Evolutionary conservation across 2,888 invertebrate species (phyloP).

Genomic region (Beris chalybata): DNA sequence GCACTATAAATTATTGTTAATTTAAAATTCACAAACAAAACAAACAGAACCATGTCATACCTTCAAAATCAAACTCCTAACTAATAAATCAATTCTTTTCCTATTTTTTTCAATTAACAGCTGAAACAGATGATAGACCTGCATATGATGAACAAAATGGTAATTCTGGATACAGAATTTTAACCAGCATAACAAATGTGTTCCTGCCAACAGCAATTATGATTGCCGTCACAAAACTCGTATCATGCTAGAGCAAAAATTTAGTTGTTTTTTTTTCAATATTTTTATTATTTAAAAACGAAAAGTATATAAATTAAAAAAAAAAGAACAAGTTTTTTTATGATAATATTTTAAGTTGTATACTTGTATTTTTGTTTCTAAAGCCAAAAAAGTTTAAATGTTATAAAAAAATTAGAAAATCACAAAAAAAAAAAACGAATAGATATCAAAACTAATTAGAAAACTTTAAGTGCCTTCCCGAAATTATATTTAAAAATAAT

Average conservation of each 20-base stretch:
- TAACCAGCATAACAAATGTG: slow-evolving; percentile 33
- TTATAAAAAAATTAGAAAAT: not conserved
- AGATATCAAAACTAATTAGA: too few relatives aligned
- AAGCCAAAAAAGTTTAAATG: not conserved
- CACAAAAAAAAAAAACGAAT: slow-evolving; percentile 7
- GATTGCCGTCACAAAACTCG: slow-evolving; percentile 31
- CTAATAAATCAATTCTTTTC: not conserved
- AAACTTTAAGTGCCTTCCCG: too few relatives aligned
- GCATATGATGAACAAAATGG: slow-evolving; percentile 40
- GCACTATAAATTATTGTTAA: too few relatives aligned
- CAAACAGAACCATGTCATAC: not conserved
- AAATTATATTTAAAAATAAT: too few relatives aligned
- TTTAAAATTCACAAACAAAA: slow-evolving; percentile 1
- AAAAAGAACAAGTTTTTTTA: slow-evolving; percentile 1
- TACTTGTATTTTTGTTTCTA: slow-evolving; percentile 5
- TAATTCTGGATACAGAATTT: slow-evolving; percentile 35
- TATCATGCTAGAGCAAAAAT: slow-evolving; percentile 28
- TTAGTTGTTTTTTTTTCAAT: slow-evolving; percentile 29
- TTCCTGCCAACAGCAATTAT: slow-evolving; percentile 36
- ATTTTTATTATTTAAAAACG: slow-evolving; percentile 33
- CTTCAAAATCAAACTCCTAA: not conserved
- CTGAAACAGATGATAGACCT: slow-evolving; percentile 40
- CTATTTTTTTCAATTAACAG: slow-evolving; percentile 22
- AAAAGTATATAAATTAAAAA: slow-evolving; percentile 1
- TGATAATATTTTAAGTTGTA: slow-evolving; percentile 7